phyloP scores from a whole-genome alignment of 2,113 vertebrate genomes.

The Herpetotheres cachinnans region DNA sequence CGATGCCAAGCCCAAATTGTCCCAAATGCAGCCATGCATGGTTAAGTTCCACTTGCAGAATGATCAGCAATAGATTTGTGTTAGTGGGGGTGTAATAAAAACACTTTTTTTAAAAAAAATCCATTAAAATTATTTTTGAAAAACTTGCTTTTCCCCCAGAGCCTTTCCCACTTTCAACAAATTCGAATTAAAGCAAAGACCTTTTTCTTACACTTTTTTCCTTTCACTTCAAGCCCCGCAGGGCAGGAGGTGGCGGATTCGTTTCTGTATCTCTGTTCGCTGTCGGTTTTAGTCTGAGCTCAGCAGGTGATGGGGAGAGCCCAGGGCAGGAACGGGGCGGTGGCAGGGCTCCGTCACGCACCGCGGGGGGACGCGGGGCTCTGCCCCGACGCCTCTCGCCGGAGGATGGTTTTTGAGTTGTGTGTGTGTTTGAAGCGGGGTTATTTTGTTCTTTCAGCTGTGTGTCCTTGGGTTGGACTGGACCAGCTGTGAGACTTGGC shows the following conservation, averaged over 20 bases:
- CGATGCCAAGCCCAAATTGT: neutral
- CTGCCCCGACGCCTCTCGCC: neutral
- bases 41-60: neutral
- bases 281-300: accelerated
- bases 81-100: neutral
- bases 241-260: neutral
- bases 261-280: accelerated
- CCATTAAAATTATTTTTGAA: neutral
- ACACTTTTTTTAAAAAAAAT: neutral
- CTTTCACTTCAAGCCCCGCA: accelerated
- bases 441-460: neutral
- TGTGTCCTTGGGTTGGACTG: neutral
- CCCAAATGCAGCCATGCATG: accelerated
- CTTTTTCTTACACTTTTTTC: accelerated
- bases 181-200: neutral
- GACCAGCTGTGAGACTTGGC: neutral
- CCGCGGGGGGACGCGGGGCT: neutral
- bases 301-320: neutral
- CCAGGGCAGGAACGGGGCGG: too few species aligned
- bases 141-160: too few species aligned
- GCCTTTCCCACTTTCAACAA: neutral
- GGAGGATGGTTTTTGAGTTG: neutral
- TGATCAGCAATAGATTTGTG: neutral
- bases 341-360: neutral
- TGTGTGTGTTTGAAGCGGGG: neutral